Evolutionary conservation across 2,113 vertebrate genomes (phyloP), one percentile per base, ranked within the genome.

Genomic region (Dasyornis broadbenti): DNA sequence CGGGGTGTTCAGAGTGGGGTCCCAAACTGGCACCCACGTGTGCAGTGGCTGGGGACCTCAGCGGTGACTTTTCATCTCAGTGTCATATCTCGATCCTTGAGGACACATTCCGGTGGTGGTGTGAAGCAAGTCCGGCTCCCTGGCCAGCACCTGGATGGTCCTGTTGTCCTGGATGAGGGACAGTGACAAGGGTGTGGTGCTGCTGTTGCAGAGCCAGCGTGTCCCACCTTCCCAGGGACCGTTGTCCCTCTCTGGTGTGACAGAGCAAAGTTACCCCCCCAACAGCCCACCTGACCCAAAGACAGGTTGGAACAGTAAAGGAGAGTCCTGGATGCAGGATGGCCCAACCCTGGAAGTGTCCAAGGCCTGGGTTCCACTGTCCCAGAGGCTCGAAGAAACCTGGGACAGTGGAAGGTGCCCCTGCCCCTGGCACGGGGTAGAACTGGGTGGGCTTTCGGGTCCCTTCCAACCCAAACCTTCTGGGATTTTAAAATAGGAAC

Each of bases 361-460:
- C 50, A 0, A 33, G 86, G 50, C 59, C 59, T 26, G 61, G 45
- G 11, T 0, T 59, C 42, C 42, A 42, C 42, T 15, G 16, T 42
- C 14, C 42, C 42, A 42, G 54, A 69, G 52, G n/a, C 23, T 61
- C 2, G 61, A 54, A 69, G 63, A 45, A 39, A 2, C 33, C 40
- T 69, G 87, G 56, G 2, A 3, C 14, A 16, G 26, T 49, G 87
- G 47, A 0, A 82, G 54, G n/a, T 19, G 78, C n/a, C 86, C 53
- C 45, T 75, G 45, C 45, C 37, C 16, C 5, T 8, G 47, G 61
- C 61, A 57, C 42, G 47, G 60, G 44, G 8, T 37, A 56, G 50
- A 0, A 4, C 26, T 49, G 63, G 18, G 1, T 6, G 63, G 15
- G 30, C 7, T 82, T 0, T 69, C 0, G 14, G 30, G 17, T 15